A percentile compares a stretch with the other conserved stretches of the same genome.
Evolutionary conservation across 2,113 vertebrate species (phyloP).

Genomic region (Trogon surrucura): DNA sequence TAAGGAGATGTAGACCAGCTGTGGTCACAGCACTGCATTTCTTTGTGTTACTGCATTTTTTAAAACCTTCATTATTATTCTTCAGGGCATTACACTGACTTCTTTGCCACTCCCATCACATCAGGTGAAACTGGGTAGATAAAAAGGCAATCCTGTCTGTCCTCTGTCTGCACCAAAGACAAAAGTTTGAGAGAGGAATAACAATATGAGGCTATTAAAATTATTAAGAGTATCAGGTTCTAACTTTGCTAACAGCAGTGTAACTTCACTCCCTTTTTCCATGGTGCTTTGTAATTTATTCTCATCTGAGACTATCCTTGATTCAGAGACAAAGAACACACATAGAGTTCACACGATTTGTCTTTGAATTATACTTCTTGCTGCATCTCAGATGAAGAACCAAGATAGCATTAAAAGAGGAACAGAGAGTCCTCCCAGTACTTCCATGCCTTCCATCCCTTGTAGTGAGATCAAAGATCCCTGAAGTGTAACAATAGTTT

Average conservation of each 20-base stretch:
- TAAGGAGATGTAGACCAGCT: neutral
- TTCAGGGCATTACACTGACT: neutral
- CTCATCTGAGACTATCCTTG: neutral
- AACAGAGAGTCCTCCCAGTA: neutral
- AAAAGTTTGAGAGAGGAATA: neutral
- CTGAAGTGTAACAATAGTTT: neutral
- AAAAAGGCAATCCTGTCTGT: neutral
- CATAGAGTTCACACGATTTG: neutral
- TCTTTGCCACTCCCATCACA: neutral
- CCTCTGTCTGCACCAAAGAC: neutral
- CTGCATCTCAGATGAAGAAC: slow-evolving; percentile 29
- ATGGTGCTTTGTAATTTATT: slow-evolving; percentile 3
- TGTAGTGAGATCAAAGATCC: slow-evolving; percentile 10
- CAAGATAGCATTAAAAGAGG: neutral
- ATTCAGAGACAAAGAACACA: slow-evolving; percentile 1
- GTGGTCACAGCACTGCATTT: neutral
- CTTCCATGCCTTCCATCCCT: neutral
- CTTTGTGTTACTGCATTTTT: neutral
- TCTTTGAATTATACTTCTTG: slow-evolving; percentile 33
- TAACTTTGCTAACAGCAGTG: neutral
- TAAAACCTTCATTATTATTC: neutral
- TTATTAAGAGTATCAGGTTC: slow-evolving; percentile 4
- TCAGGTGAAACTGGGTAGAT: neutral
- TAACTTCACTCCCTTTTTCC: slow-evolving; percentile 19
- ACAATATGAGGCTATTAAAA: neutral